These are phyloP conservation scores for Sorex fumeus DNA, from an alignment of 2,113 vertebrate genomes.

Conservation along the genomic window DNA sequence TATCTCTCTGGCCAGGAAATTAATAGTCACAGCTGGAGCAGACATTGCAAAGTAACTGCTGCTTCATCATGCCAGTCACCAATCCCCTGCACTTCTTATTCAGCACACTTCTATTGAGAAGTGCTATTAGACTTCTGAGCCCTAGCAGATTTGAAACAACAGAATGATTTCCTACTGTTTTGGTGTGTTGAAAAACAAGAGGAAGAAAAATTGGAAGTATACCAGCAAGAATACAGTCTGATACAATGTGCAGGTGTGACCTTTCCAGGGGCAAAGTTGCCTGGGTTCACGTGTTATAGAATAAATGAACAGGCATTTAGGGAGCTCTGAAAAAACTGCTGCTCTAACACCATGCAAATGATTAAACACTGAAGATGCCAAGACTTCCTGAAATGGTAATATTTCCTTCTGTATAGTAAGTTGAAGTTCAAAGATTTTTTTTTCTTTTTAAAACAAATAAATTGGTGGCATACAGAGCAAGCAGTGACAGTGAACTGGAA, in stretches of 20 bases:
- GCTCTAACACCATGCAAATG: too few species aligned
- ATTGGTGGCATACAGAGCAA: too few species aligned
- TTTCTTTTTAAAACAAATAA: too few species aligned
- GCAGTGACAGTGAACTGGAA: too few species aligned
- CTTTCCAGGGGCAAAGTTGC: not conserved
- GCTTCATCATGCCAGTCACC: rapidly evolving
- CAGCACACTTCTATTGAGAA: not conserved
- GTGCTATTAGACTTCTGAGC: not conserved
- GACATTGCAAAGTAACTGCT: not conserved
- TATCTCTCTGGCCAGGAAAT: not conserved
- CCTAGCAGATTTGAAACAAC: not conserved
- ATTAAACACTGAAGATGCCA: too few species aligned
- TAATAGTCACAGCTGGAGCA: not conserved
- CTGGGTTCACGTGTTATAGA: not conserved
- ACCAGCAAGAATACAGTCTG: not conserved
- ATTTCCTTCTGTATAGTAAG: not conserved
- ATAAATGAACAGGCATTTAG: not conserved
- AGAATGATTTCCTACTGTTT: not conserved
- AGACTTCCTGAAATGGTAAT: not conserved
- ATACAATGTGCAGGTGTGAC: not conserved
- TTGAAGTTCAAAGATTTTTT: not conserved
- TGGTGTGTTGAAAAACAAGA: not conserved
- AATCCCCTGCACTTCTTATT: rapidly evolving
- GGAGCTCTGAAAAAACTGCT: not conserved
- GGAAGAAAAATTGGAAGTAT: not conserved